These are phyloP conservation scores for Diceros bicornis DNA, from an alignment of 2,797 vertebrate species.

Conservation along the genomic window DNA sequence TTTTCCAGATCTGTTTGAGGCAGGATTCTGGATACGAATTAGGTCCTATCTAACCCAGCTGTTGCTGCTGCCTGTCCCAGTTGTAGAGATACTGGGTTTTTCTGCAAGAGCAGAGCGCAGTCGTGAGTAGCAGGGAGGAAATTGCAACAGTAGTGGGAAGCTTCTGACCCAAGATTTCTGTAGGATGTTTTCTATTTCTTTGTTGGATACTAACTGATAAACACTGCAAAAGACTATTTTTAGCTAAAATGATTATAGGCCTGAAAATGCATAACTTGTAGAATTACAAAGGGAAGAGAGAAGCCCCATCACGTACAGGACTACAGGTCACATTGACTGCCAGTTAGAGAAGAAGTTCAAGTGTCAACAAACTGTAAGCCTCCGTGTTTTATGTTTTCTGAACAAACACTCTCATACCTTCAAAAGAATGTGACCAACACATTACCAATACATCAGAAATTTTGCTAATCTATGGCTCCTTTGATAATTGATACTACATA, in stretches of 20 bases:
- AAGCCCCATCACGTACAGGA: neutral
- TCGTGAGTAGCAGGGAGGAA: neutral
- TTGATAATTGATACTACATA: neutral
- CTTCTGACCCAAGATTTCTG: neutral
- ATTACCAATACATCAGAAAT: neutral
- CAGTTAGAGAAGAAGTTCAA: neutral
- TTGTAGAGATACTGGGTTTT: neutral
- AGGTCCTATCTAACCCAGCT: neutral
- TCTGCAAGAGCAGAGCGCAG: neutral
- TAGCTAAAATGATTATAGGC: neutral
- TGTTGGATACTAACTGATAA: neutral
- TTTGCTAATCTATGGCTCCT: neutral
- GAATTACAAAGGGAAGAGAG: neutral
- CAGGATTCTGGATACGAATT: neutral
- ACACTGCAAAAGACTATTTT: neutral
- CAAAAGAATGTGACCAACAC: neutral
- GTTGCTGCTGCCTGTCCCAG: neutral
- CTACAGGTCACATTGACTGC: neutral
- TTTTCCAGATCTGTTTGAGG: neutral
- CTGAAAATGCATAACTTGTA: neutral
- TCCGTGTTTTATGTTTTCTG: neutral
- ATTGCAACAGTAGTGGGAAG: neutral
- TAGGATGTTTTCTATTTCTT: neutral
- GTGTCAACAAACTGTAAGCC: neutral
- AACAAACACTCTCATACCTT: neutral